These are phyloP conservation scores for Dasysyrphus tricinctus DNA, from an alignment of 2,888 invertebrate species.

Conservation along the genomic window DNA sequence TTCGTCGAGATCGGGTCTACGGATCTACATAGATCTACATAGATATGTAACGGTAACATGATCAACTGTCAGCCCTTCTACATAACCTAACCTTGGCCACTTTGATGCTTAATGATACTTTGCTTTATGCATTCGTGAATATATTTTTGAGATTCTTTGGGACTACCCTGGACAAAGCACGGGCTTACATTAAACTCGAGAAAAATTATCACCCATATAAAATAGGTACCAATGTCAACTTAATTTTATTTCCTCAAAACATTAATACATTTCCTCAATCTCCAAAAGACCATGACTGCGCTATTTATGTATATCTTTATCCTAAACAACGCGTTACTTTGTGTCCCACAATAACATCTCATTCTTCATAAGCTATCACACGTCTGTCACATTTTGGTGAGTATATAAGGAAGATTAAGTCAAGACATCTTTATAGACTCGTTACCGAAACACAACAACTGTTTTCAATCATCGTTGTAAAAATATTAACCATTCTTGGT, in stretches of 20 bases:
- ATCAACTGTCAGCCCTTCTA: no score
- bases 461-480: conserved; percentile 35
- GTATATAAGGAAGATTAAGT: conserved; percentile 42
- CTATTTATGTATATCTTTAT: not conserved
- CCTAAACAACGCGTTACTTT: not conserved
- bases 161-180: no score
- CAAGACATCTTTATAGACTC: conserved; percentile 56
- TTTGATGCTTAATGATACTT: no score
- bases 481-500: conserved; percentile 57
- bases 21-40: no score
- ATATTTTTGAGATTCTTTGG: no score
- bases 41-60: no score
- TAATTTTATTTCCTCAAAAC: conserved; percentile 59
- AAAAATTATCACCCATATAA: not conserved
- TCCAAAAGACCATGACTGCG: not conserved
- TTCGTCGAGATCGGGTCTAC: no score
- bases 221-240: conserved; percentile 14
- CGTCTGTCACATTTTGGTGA: conserved; percentile 44
- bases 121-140: no score
- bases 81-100: no score
- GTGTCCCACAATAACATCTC: not conserved
- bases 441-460: not conserved
- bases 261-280: conserved; percentile 40
- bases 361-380: conserved; percentile 44
- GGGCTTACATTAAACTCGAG: no score